These are phyloP conservation scores for Carcina quercana DNA, from an alignment of 2,888 invertebrate species.

Conservation along the genomic window DNA sequence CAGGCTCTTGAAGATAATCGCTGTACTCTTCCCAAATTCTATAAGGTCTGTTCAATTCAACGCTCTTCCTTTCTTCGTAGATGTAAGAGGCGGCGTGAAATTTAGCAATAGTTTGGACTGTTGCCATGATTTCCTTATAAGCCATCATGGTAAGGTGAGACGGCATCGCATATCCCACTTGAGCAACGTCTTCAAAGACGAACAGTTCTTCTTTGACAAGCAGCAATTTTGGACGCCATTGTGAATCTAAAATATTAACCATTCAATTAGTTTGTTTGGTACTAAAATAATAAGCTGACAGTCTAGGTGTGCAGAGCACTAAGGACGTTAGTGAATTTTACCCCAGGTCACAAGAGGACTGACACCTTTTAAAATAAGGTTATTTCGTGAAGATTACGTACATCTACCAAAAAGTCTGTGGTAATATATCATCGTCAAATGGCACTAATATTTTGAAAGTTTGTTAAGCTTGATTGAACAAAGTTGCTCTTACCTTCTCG, in stretches of 20 bases:
- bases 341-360: too few relatives aligned
- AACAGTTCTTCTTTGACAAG: slow-evolving; percentile 43
- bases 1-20: slow-evolving; percentile 40
- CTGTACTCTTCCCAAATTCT: slow-evolving; percentile 52
- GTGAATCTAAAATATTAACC: too few relatives aligned
- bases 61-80: slow-evolving; percentile 54
- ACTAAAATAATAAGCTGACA: too few relatives aligned
- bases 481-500: slow-evolving; percentile 41
- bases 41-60: slow-evolving; percentile 38
- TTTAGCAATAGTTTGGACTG: slow-evolving; percentile 53
- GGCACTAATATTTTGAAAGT: too few relatives aligned
- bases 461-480: too few relatives aligned
- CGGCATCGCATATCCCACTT: slow-evolving; percentile 46
- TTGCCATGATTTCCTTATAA: slow-evolving; percentile 48
- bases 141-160: slow-evolving; percentile 33
- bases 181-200: slow-evolving; percentile 54
- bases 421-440: too few relatives aligned
- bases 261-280: too few relatives aligned
- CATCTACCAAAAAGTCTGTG: too few relatives aligned
- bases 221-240: slow-evolving; percentile 47
- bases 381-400: too few relatives aligned
- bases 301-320: too few relatives aligned
- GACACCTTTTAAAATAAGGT: too few relatives aligned
- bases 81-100: slow-evolving; percentile 67
- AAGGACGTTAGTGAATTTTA: too few relatives aligned